These are phyloP conservation scores for Eupithecia pulchellata DNA, from an alignment of 2,888 invertebrate genomes.

Conservation along the genomic window DNA sequence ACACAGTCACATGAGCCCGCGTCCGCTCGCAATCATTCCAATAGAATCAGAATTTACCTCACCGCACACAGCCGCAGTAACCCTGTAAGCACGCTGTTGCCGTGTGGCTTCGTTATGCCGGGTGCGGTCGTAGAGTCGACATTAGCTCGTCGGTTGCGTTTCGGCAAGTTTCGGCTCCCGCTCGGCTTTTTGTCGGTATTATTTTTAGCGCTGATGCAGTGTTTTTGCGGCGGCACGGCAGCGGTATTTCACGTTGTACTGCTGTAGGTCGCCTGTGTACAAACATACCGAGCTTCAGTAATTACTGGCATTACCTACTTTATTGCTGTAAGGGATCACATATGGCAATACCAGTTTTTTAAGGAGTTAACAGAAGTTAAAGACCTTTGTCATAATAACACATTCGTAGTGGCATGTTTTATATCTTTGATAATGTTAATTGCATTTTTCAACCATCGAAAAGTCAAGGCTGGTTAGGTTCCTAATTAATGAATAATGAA, in stretches of 20 bases:
- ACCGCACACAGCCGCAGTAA: slow-evolving; percentile 47
- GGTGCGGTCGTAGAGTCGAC: slow-evolving; percentile 64
- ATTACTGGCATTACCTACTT: slow-evolving; percentile 40
- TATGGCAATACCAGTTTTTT: slow-evolving; percentile 39
- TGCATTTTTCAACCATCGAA: slow-evolving; percentile 16
- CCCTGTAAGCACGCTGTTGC: slow-evolving; percentile 32
- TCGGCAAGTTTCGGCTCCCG: slow-evolving; percentile 31
- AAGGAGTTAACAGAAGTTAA: slow-evolving; percentile 25
- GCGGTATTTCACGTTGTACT: slow-evolving; percentile 51
- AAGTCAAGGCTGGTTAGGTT: not conserved
- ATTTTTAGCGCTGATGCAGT: slow-evolving; percentile 82
- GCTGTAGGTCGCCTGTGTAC: slow-evolving; percentile 31
- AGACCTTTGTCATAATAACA: slow-evolving; percentile 33
- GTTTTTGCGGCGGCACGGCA: slow-evolving; percentile 69
- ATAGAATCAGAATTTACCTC: slow-evolving; percentile 40
- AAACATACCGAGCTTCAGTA: slow-evolving; percentile 42
- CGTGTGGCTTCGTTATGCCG: slow-evolving; percentile 55
- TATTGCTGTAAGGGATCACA: slow-evolving; percentile 27
- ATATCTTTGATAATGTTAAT: slow-evolving; percentile 21
- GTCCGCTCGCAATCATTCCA: slow-evolving; percentile 42
- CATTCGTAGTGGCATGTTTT: slow-evolving; percentile 19
- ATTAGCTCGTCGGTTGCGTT: slow-evolving; percentile 53
- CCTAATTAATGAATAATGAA: not conserved
- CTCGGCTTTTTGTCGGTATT: slow-evolving; percentile 50
- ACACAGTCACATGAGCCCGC: slow-evolving; percentile 32